phyloP scores from a whole-genome alignment of 1,140 invertebrate species.

The Dryas iulia region DNA sequence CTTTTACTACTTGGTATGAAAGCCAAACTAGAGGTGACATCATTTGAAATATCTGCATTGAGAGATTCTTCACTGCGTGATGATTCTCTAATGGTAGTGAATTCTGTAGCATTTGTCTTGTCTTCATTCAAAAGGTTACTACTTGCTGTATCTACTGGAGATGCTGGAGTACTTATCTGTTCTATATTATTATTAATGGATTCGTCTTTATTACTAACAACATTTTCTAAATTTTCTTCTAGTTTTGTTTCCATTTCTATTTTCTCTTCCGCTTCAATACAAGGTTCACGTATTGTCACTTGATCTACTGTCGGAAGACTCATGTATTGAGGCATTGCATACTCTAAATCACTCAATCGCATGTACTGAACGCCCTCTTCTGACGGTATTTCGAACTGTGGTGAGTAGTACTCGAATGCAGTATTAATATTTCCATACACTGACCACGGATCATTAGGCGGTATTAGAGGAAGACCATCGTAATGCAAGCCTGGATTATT shows the following conservation, averaged over 20 bases:
- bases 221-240: background rate
- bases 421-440: slow-evolving; percentile 54
- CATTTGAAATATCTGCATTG: slow-evolving; percentile 69
- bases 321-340: slow-evolving; percentile 66
- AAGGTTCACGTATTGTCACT: slow-evolving; percentile 39
- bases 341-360: slow-evolving; percentile 66
- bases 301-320: slow-evolving; percentile 56
- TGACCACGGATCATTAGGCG: slow-evolving; percentile 71
- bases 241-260: slow-evolving; percentile 13
- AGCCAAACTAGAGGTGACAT: slow-evolving; percentile 72
- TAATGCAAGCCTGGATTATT: slow-evolving; percentile 64
- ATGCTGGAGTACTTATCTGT: background rate
- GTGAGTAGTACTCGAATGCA: slow-evolving; percentile 61
- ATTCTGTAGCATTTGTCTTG: slow-evolving; percentile 43
- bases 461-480: slow-evolving; percentile 63
- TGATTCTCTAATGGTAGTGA: slow-evolving; percentile 47
- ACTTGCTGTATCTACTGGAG: slow-evolving; percentile 8
- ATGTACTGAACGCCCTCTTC: slow-evolving; percentile 68
- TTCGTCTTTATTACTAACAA: background rate
- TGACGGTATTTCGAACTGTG: slow-evolving; percentile 54
- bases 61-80: slow-evolving; percentile 63
- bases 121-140: slow-evolving; percentile 31
- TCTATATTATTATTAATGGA: background rate
- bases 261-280: slow-evolving; percentile 23
- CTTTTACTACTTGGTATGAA: slow-evolving; percentile 70